phyloP scores from a whole-genome alignment of 2,113 vertebrate genomes.

The Rhodinocichla rosea region DNA sequence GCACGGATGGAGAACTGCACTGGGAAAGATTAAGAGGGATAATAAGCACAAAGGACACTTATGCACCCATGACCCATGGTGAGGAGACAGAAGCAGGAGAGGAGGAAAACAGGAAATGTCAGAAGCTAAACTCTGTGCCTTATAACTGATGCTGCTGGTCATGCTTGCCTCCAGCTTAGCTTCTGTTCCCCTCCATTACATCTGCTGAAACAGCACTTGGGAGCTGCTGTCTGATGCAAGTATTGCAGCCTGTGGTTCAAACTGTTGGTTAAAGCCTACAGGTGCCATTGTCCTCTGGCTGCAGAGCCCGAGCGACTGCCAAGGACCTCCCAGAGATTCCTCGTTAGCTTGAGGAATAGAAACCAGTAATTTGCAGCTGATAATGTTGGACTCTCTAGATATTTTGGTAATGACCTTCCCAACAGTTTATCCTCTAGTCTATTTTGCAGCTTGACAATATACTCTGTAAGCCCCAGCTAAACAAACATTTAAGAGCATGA shows the following conservation, averaged over 20 bases:
- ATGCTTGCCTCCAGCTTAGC: not conserved
- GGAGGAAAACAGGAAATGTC: not conserved
- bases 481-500: not conserved
- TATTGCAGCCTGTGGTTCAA: not conserved
- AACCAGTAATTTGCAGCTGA: not conserved
- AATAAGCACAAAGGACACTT: slow-evolving; percentile 23
- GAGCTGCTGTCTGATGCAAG: not conserved
- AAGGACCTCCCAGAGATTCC: not conserved
- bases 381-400: not conserved
- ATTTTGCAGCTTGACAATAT: not conserved
- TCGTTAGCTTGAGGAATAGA: not conserved
- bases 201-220: not conserved
- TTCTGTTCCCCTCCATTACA: not conserved
- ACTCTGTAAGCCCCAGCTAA: not conserved
- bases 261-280: not conserved
- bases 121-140: not conserved
- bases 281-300: accelerated
- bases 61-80: not conserved
- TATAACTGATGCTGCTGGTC: not conserved
- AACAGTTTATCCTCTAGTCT: not conserved
- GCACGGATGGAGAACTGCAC: not conserved
- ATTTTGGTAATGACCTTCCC: not conserved
- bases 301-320: accelerated
- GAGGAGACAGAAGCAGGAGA: not conserved
- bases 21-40: slow-evolving; percentile 8